Evolutionary conservation across 1,140 invertebrate genomes (phyloP).

Genomic region (Vanessa atalanta): DNA sequence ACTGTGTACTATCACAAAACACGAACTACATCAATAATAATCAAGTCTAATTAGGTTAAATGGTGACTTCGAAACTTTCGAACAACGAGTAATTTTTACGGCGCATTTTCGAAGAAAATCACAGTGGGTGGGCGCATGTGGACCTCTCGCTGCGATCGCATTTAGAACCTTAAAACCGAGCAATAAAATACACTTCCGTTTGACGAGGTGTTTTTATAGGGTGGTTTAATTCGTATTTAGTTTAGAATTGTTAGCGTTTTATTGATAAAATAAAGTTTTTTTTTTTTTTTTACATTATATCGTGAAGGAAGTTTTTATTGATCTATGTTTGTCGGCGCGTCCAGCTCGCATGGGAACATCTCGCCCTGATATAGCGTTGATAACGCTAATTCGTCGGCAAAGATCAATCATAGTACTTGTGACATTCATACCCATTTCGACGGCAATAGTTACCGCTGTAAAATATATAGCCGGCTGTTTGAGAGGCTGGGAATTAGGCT

Average conservation of each 20-base stretch:
- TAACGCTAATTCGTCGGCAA: constrained; percentile 20
- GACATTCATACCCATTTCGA: constrained; percentile 24
- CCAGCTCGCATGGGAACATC: constrained; percentile 26
- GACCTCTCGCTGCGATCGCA: neutral
- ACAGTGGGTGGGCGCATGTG: constrained; percentile 56
- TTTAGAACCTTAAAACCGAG: constrained; percentile 23
- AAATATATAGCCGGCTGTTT: constrained; percentile 22
- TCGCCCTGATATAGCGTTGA: constrained; percentile 14
- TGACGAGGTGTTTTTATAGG: constrained; percentile 19
- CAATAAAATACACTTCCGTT: constrained; percentile 35
- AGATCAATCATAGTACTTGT: constrained; percentile 22
- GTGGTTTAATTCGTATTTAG: constrained; percentile 44
- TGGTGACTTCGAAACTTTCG: constrained; percentile 24
- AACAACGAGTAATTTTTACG: constrained; percentile 57
- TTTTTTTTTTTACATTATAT: constrained; percentile 53
- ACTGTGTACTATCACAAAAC: neutral
- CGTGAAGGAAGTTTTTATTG: constrained; percentile 48
- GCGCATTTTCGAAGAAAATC: constrained; percentile 62
- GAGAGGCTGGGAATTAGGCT: constrained; percentile 4
- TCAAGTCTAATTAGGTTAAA: constrained; percentile 29
- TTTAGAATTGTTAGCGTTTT: constrained; percentile 61
- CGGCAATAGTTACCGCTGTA: neutral
- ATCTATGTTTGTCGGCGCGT: constrained; percentile 31
- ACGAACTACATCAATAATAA: constrained; percentile 15
- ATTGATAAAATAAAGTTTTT: constrained; percentile 61